Conservation (phyloP, 2,797 vertebrate genomes). For the Loris lydekkerianus region DNA sequence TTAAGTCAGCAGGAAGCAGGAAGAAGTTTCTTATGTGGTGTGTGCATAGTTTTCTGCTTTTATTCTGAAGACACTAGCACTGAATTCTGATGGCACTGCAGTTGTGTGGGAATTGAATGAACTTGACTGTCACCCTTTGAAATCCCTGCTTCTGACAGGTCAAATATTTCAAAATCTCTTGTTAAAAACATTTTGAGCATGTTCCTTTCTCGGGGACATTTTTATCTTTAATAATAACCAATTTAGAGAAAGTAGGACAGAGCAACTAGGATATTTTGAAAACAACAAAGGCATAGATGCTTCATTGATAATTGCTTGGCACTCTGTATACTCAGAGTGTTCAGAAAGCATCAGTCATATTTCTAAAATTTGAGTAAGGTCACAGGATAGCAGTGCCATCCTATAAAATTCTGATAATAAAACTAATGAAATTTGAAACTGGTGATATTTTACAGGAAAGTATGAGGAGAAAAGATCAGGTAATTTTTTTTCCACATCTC, state of each 20-base stretch:
- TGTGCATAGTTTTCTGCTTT: conserved; percentile 50
- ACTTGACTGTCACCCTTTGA: conserved; percentile 60
- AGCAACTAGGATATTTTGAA: conserved; percentile 65
- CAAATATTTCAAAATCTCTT: conserved; percentile 75
- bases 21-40: conserved; percentile 24
- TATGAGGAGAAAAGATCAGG: neutral
- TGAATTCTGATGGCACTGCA: conserved; percentile 40
- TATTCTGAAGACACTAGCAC: neutral
- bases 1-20: conserved; percentile 31
- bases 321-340: conserved; percentile 67
- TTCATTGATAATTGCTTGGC: conserved; percentile 81
- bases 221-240: conserved; percentile 71
- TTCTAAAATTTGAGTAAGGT: conserved; percentile 73
- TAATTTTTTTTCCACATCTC: neutral
- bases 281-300: conserved; percentile 75
- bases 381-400: neutral
- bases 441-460: neutral
- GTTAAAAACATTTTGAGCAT: conserved; percentile 75
- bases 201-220: conserved; percentile 73
- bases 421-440: conserved; percentile 51
- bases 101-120: conserved; percentile 67
- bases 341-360: conserved; percentile 57
- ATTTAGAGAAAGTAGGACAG: conserved; percentile 80
- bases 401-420: conserved; percentile 54
- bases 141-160: conserved; percentile 54